Evolutionary conservation across 2,797 vertebrate species (phyloP).

Genomic region (Onychomys leucogaster): DNA sequence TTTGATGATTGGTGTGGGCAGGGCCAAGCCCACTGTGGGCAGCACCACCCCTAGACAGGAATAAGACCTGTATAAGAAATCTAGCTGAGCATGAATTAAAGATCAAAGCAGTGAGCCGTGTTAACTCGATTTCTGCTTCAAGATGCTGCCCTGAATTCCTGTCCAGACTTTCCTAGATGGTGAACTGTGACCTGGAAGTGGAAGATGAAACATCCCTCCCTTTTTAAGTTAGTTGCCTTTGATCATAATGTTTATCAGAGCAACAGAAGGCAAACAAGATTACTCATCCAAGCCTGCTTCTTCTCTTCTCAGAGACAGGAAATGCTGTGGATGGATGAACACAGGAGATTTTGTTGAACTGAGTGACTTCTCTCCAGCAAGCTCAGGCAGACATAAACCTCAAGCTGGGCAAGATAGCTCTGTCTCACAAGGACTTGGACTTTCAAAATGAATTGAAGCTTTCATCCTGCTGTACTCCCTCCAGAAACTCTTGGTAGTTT

Average conservation of each 20-base stretch:
- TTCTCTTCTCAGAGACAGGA: background rate
- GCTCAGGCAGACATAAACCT: background rate
- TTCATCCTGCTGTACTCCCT: constrained; percentile 3
- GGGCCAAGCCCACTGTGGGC: background rate
- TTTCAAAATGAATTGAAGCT: constrained; percentile 38
- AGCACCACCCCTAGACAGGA: background rate
- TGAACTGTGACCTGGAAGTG: background rate
- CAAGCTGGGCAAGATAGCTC: background rate
- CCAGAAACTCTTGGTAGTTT: constrained; percentile 1
- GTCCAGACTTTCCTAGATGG: background rate
- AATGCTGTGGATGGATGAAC: background rate
- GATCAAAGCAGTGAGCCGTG: background rate
- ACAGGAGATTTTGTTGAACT: background rate
- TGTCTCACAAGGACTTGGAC: background rate
- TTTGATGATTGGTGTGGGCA: background rate
- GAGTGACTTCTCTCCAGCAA: background rate
- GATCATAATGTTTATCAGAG: background rate
- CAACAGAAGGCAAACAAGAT: background rate
- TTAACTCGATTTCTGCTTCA: background rate
- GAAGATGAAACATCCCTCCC: background rate
- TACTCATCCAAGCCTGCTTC: background rate
- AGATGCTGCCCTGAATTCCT: background rate
- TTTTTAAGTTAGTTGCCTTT: background rate
- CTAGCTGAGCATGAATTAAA: background rate
- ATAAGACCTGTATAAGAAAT: background rate